A percentile compares a stretch with the other conserved stretches of the same genome.
Conservation (phyloP, 2,113 vertebrate genomes). For the Hydropotes inermis region DNA sequence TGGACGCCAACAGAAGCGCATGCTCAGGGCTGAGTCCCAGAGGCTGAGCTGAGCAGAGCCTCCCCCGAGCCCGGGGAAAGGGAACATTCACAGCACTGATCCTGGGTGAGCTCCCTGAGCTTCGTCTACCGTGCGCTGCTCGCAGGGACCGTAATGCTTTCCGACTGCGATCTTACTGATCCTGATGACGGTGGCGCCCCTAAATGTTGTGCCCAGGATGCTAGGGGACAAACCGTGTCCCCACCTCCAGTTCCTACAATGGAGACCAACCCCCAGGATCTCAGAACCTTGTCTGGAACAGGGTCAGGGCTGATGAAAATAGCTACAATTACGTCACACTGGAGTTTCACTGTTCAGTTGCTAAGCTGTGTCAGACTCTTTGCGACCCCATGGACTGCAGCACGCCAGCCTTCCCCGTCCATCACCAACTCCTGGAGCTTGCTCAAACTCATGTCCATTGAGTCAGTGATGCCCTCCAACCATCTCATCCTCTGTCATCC, state of each 20-base stretch:
- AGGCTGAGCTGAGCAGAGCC: too few relatives aligned
- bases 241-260: not conserved
- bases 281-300: not conserved
- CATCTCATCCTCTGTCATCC: not conserved
- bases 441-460: not conserved
- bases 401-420: not conserved
- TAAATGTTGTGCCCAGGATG: too few relatives aligned
- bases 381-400: not conserved
- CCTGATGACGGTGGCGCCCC: accelerated
- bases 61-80: accelerated
- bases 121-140: accelerated
- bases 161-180: accelerated
- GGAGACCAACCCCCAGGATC: not conserved
- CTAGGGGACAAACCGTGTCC: not conserved
- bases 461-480: not conserved
- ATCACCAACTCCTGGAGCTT: not conserved
- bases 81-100: accelerated
- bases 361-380: not conserved
- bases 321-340: accelerated
- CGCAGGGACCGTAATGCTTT: accelerated
- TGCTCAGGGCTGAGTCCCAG: not conserved
- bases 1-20: accelerated
- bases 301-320: accelerated
- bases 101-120: accelerated
- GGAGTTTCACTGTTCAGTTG: not conserved